These are phyloP conservation scores for Miltochrista miniata DNA, from an alignment of 2,888 invertebrate species.

Conservation along the genomic window DNA sequence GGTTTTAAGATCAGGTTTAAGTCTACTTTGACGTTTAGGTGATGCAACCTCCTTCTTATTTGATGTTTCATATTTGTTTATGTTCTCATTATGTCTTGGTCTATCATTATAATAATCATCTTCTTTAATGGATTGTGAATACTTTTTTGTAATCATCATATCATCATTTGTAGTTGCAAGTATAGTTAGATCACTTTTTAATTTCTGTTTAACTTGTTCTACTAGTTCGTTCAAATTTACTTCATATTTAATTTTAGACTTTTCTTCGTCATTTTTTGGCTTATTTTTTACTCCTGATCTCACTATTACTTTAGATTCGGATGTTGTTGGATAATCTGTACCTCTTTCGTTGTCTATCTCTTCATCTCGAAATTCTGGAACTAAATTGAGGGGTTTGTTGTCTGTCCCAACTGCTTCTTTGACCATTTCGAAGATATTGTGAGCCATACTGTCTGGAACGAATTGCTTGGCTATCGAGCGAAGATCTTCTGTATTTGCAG, in stretches of 20 bases:
- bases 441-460: conserved; percentile 40
- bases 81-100: background rate
- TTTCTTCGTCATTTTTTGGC: background rate
- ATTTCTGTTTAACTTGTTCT: conserved; percentile 42
- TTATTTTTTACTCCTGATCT: background rate
- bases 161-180: background rate
- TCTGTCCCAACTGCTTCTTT: background rate
- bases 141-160: background rate
- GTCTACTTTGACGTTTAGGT: background rate
- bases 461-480: conserved; percentile 47
- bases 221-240: conserved; percentile 47
- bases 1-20: background rate
- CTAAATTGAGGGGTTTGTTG: background rate
- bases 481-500: conserved; percentile 55
- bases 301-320: background rate
- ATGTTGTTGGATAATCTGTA: background rate
- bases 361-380: background rate
- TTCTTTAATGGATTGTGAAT: background rate
- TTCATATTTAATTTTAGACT: background rate
- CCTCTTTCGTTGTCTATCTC: background rate
- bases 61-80: background rate
- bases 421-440: conserved; percentile 38
- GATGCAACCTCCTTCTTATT: background rate
- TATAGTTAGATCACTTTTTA: conserved; percentile 28
- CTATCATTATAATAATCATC: background rate